phyloP scores from a whole-genome alignment of 2,888 invertebrate species.

The Lobophora halterata region DNA sequence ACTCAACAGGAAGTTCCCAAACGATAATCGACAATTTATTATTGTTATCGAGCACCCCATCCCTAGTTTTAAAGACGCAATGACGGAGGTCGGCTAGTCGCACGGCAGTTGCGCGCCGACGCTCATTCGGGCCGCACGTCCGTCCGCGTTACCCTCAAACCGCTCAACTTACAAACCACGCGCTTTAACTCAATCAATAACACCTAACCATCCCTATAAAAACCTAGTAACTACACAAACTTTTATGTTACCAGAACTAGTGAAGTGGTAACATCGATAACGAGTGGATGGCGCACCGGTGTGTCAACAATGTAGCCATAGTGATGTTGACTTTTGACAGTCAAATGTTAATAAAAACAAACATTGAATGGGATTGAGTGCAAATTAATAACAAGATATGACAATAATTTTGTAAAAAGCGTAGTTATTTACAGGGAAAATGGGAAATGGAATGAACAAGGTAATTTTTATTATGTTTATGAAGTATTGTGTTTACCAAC shows the following conservation, averaged over 20 bases:
- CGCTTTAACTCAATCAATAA: conserved; percentile 51
- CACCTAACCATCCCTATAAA: conserved; percentile 38
- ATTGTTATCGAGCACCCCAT: conserved; percentile 39
- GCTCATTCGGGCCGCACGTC: conserved; percentile 47
- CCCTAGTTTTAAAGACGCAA: conserved; percentile 66
- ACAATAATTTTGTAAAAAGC: conserved; percentile 56
- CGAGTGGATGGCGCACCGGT: conserved; percentile 61
- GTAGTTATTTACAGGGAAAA: conserved; percentile 44
- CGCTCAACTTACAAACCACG: conserved; percentile 34
- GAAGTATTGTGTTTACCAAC: background rate
- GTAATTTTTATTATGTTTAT: conserved; percentile 67
- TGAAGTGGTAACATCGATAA: conserved; percentile 49
- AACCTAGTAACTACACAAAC: conserved; percentile 24
- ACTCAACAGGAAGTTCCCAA: conserved; percentile 6
- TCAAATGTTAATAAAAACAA: conserved; percentile 44
- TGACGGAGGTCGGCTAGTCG: conserved; percentile 48
- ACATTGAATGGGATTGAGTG: conserved; percentile 48
- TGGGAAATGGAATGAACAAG: conserved; percentile 97
- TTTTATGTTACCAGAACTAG: conserved; percentile 38
- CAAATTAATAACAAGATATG: conserved; percentile 40
- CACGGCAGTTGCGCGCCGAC: conserved; percentile 65
- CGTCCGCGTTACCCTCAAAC: conserved; percentile 23
- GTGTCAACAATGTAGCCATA: conserved; percentile 79
- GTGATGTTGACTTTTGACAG: conserved; percentile 75
- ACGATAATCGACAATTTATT: conserved; percentile 24